Evolutionary conservation across 2,797 vertebrate genomes (phyloP), one percentile per base, ranked within the genome.

Genomic region (Cebuella pygmaea): DNA sequence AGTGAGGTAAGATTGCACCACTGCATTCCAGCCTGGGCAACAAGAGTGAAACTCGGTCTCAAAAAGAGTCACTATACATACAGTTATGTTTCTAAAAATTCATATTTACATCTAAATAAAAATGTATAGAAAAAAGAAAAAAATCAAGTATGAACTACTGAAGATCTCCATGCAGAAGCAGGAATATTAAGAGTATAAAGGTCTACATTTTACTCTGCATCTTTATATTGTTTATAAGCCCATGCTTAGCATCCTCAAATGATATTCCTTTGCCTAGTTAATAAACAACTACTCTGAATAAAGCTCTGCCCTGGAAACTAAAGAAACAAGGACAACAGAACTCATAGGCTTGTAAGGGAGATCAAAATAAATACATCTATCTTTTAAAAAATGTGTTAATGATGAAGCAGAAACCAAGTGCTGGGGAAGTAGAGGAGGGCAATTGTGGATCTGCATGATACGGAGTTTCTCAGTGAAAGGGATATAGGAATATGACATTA

Each of bases 231-330:
- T 59, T 87, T 94, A 80, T 36, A 78, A 74, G 24, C 33, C 26
- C 19, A 86, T 52, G 36, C 30, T 94, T 83, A 46, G 57, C 48
- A 80, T 19, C 20, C 52, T 50, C 44, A 94, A 93, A 57, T 75
- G 39, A 48, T 87, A 96, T 84, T 67, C 20, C 30, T 70, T 94
- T 94, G 57, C 15, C 22, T 39, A 90, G 46, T 91, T 80, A 96
- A 93, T 83, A 30, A 95, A 92, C 17, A 79, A 84, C 13, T 4
- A 36, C 44, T 92, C 36, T 64, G 41, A 94, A 74, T 82, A 95
- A 83, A 67, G 33, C 64, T 81, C 26, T 88, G 88, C 81, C 44
- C 24, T 80, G 26, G 12, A 83, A 11, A 48, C 30, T 88, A 94
- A 84, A 57, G n/a, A 92, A 92, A 93, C 24, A 61, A 83, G 88